phyloP scores from a whole-genome alignment of 2,113 vertebrate genomes.

The Reinhardtius hippoglossoides region DNA sequence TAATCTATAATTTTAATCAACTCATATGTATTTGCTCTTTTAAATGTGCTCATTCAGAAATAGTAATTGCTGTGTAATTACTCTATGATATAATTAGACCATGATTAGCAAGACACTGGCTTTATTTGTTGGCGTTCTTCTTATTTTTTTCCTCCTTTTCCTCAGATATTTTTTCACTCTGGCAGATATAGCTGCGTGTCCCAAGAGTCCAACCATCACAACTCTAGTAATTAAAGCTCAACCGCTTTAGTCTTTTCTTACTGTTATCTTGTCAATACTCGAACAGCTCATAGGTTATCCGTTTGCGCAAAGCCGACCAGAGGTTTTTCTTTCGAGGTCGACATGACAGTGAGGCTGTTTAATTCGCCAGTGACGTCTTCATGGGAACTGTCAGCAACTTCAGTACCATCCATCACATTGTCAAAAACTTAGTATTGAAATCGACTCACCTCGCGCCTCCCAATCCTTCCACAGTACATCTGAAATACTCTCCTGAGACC shows the following conservation, averaged over 20 bases:
- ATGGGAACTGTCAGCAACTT: conserved; percentile 9
- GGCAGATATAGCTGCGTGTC: conserved; percentile 16
- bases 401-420: conserved; percentile 43
- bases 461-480: conserved; percentile 42
- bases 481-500: conserved; percentile 58
- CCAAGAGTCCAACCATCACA: conserved; percentile 8
- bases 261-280: conserved; percentile 16
- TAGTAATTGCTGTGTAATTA: conserved; percentile 79
- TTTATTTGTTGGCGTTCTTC: conserved; percentile 60
- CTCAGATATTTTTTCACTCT: conserved; percentile 24
- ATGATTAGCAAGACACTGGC: conserved; percentile 69
- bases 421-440: conserved; percentile 64
- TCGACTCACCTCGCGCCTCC: conserved; percentile 45
- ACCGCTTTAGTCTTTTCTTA: conserved; percentile 14
- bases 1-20: conserved; percentile 79
- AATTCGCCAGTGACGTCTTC: neutral
- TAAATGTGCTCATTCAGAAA: conserved; percentile 68
- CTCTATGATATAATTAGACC: conserved; percentile 75
- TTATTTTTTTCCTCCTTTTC: conserved; percentile 22
- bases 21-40: conserved; percentile 69
- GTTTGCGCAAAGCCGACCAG: conserved; percentile 5
- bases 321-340: conserved; percentile 1
- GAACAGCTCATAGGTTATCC: conserved; percentile 25
- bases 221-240: conserved; percentile 30
- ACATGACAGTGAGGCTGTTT: conserved; percentile 4